Evolutionary conservation across 2,797 vertebrate species (phyloP).

Genomic region (Myotis daubentonii): DNA sequence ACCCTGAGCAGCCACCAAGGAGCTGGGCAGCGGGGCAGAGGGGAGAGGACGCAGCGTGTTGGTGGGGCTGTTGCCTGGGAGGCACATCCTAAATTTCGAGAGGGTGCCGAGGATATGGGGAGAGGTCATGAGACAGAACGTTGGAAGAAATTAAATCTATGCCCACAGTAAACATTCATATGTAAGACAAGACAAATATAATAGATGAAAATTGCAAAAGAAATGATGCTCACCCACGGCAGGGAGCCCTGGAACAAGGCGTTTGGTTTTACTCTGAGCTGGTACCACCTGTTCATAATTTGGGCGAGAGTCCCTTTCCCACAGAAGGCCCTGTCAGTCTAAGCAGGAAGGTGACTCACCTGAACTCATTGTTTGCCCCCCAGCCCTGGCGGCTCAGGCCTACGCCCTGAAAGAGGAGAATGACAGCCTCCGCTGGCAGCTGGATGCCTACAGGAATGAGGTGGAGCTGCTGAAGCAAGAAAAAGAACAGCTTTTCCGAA

Average conservation of each 20-base stretch:
- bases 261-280: neutral
- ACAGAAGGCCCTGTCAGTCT: neutral
- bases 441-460: conserved; percentile 96
- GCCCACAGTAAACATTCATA: neutral
- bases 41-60: neutral
- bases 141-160: neutral
- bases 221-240: no score
- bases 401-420: conserved; percentile 94
- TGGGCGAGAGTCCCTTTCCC: neutral
- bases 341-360: conserved; percentile 39
- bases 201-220: neutral
- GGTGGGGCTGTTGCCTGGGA: neutral
- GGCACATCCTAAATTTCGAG: neutral
- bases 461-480: conserved; percentile 96
- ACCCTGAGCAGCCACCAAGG: neutral
- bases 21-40: neutral
- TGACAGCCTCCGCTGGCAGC: conserved; percentile 96
- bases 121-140: neutral
- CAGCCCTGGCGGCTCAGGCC: conserved; percentile 89
- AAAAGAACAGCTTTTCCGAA: conserved; percentile 87
- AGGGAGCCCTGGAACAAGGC: neutral
- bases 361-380: conserved; percentile 69
- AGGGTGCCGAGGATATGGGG: neutral
- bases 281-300: fast-evolving
- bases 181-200: neutral